Evolutionary conservation across 2,888 invertebrate genomes (phyloP).

Genomic region (Megalurothrips usitatus): DNA sequence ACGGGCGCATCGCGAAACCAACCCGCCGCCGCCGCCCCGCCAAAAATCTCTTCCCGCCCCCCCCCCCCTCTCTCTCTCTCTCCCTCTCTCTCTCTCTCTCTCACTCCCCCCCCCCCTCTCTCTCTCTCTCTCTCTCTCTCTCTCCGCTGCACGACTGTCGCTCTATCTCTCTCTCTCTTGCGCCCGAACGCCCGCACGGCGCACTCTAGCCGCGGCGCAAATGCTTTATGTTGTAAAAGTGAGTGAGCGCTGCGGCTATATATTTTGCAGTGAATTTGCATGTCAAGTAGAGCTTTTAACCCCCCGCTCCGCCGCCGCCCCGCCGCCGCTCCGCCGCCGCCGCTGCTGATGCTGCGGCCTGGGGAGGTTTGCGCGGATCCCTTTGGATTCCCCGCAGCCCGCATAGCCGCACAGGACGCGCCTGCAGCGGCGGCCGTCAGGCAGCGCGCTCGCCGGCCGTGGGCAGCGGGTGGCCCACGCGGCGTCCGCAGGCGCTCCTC

Average conservation of each 20-base stretch:
- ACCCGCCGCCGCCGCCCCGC: neutral
- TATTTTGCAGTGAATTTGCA: conserved; percentile 11
- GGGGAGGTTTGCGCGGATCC: too few species aligned
- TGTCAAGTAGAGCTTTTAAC: conserved; percentile 8
- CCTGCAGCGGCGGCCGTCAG: neutral
- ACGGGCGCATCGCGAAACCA: neutral
- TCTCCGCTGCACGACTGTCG: too few species aligned
- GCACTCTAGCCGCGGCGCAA: neutral
- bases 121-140: neutral
- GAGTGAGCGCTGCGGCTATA: neutral
- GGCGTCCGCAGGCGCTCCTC: neutral
- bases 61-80: neutral
- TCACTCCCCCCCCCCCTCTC: neutral
- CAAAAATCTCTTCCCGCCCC: neutral
- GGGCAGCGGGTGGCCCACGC: neutral
- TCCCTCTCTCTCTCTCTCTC: neutral
- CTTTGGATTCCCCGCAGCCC: neutral
- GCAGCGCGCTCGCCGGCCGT: neutral
- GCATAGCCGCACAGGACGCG: neutral
- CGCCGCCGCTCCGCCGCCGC: too few species aligned
- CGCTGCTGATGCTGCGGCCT: too few species aligned
- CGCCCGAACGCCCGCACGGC: neutral
- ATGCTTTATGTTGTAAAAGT: conserved; percentile 25
- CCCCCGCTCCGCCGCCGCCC: neutral
- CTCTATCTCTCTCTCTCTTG: neutral